Conservation (phyloP, 2,888 invertebrate genomes). For the Temnothorax unifasciatus region DNA sequence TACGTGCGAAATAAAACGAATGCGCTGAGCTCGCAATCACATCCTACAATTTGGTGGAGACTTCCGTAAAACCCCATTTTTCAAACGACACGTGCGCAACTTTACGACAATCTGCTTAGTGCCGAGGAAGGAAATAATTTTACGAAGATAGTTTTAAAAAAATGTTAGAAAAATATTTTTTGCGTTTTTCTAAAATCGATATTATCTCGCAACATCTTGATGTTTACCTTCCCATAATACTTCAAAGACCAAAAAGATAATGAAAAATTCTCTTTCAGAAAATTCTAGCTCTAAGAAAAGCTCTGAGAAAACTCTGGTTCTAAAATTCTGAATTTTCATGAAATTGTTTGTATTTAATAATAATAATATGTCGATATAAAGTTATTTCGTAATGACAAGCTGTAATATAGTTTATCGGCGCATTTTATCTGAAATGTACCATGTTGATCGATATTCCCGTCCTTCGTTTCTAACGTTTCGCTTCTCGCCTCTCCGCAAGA, state of each 20-base stretch:
- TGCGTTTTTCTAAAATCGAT: neutral
- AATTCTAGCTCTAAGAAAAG: neutral
- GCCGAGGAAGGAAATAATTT: neutral
- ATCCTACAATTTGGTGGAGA: slow-evolving; percentile 31
- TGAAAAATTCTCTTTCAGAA: neutral
- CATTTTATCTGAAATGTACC: neutral
- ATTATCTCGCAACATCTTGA: neutral
- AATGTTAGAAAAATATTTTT: slow-evolving; percentile 14
- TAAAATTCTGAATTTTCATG: neutral
- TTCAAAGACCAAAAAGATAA: neutral
- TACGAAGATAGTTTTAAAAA: neutral
- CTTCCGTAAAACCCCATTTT: slow-evolving; percentile 7
- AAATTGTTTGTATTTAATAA: slow-evolving; percentile 26
- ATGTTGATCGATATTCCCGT: neutral
- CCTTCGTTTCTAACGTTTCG: neutral
- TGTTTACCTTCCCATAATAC: neutral
- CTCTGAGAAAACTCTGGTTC: neutral
- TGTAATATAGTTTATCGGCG: neutral
- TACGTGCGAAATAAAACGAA: slow-evolving; percentile 22
- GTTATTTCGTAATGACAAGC: slow-evolving; percentile 7
- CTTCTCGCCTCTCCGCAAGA: neutral
- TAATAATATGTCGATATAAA: neutral
- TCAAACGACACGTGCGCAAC: neutral
- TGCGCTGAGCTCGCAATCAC: slow-evolving; percentile 37
- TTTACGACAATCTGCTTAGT: slow-evolving; percentile 5